Percentiles rank a stretch among this genome's conserved stretches.
These are phyloP conservation scores for Falco novaeseelandiae DNA, from an alignment of 2,797 vertebrate species.

Conservation along the genomic window DNA sequence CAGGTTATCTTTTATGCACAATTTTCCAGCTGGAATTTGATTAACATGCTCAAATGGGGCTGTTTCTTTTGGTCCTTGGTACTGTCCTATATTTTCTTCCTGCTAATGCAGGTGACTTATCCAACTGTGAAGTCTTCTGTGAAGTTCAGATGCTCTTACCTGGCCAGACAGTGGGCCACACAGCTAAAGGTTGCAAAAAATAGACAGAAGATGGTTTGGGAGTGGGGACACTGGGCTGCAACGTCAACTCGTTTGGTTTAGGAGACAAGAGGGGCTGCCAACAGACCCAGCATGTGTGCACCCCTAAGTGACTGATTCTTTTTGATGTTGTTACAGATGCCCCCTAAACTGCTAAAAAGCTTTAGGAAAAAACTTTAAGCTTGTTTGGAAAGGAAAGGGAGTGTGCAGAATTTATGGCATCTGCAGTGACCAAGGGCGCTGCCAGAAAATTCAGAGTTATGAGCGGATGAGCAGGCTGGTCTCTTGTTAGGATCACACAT, in stretches of 20 bases:
- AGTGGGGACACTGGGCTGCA: background rate
- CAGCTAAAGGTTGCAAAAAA: background rate
- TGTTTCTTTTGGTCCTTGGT: background rate
- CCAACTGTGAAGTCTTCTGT: no score
- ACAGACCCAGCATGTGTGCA: background rate
- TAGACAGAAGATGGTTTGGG: accelerated
- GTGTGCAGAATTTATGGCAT: background rate
- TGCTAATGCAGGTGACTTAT: background rate
- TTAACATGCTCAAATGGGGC: background rate
- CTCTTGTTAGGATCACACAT: background rate
- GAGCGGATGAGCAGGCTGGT: background rate
- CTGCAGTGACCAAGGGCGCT: background rate
- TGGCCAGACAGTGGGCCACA: background rate
- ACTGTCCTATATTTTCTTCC: background rate
- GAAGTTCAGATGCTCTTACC: background rate
- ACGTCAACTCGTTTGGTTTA: accelerated
- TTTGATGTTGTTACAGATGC: background rate
- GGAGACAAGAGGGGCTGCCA: background rate
- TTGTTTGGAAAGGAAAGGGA: background rate
- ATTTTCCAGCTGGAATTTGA: background rate
- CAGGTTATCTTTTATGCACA: background rate
- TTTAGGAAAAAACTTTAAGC: background rate
- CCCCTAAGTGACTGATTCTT: background rate
- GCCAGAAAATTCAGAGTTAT: background rate
- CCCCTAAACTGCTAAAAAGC: background rate